Base-by-base conservation (phyloP, 2,797 vertebrate species). In the Streptopelia turtur region DNA sequence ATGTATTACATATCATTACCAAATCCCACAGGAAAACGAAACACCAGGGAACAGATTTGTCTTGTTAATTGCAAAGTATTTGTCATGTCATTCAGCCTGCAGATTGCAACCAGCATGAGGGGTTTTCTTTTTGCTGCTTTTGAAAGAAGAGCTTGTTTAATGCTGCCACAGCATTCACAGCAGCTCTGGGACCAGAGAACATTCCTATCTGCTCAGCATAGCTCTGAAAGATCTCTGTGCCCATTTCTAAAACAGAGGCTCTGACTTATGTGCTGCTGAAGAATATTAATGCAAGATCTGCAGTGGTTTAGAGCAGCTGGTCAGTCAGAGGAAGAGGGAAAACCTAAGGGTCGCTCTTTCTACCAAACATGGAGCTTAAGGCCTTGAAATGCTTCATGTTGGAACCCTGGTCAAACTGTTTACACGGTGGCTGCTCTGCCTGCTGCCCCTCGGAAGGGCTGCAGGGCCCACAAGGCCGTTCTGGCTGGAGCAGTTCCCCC, bases 131-230 rank as follows among this genome's bases (percentile, higher is more conserved):
- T 79, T 60, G 63, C 90, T 89, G 70, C 63, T 92, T 96, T 87
- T 92, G 86, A 95, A 94, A 90, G 66, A 95, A 89, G 56, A 92
- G 71, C 90, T 96, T 90, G 89, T 95, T 91, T 79, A 94, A 90
- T 70, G 75, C 77, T 87, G 70, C 78, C 94, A 59, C 35, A 86
- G 87, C 87, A 90, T 83, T 87, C 59, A 83, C 43, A 92, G 61
- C 79, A 93, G 82, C 91, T 92, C 91, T 79, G 76, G 52, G 31
- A 87, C 45, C 50, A 82, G 50, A 76, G 21, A 83, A 59, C 53
- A 49, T 76, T 92, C 81, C 81, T 89, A 76, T 57, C 76, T 87
- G 81, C 90, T 86, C 82, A 84, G 5, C 59, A 75, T 4, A 66
- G 86, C 76, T 83, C 13, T 2, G 43, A 77, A 69, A 86, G 63